These are phyloP conservation scores for Carpatolechia fugitivella DNA, from an alignment of 2,888 invertebrate genomes.

Conservation along the genomic window DNA sequence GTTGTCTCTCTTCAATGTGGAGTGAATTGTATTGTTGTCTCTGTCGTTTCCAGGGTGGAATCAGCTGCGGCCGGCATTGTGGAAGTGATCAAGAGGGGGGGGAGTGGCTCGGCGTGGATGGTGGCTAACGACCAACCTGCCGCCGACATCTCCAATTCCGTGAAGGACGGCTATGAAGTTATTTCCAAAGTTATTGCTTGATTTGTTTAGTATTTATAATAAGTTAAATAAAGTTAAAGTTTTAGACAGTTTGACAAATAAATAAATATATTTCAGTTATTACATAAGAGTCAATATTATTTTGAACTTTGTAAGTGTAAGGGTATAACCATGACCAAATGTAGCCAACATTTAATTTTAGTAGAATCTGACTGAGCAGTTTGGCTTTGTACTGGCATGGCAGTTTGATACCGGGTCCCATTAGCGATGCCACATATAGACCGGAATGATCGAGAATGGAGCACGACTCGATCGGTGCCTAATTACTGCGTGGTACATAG, in stretches of 20 bases:
- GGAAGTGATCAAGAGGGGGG: constrained; percentile 53
- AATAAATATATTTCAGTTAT: too few species aligned
- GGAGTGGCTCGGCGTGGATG: constrained; percentile 61
- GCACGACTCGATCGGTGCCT: background rate
- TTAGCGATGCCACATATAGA: background rate
- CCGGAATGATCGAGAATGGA: background rate
- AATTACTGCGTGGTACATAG: background rate
- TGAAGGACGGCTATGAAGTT: constrained; percentile 38
- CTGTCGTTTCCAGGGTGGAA: constrained; percentile 48
- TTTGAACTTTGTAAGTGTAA: too few species aligned
- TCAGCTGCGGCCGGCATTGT: constrained; percentile 65
- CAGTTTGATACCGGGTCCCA: background rate
- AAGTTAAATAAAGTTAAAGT: too few species aligned
- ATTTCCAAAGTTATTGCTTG: background rate
- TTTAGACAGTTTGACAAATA: too few species aligned
- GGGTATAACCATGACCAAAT: too few species aligned
- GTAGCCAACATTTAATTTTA: too few species aligned
- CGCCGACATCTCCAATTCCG: constrained; percentile 45
- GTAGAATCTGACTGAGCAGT: too few species aligned
- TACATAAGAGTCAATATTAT: too few species aligned
- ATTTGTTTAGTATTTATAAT: background rate
- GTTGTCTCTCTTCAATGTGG: background rate
- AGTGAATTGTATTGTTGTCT: background rate
- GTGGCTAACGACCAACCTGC: constrained; percentile 58
- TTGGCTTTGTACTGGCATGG: background rate